Conservation (phyloP, 2,113 vertebrate species). For the Pionites leucogaster region DNA sequence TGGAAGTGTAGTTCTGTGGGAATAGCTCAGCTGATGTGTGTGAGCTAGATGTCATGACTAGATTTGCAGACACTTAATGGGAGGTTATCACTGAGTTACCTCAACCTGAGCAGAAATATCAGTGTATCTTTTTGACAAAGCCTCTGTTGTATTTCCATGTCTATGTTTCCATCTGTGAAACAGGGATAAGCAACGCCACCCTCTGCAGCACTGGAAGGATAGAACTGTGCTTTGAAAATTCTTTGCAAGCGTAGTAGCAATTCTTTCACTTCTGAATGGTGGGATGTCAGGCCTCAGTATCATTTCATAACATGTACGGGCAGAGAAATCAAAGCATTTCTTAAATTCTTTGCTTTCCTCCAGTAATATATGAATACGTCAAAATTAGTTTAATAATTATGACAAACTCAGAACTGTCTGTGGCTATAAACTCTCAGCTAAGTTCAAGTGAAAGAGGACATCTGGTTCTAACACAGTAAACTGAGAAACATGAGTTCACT, state of each 20-base stretch:
- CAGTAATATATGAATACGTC: background rate
- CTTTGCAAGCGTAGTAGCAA: background rate
- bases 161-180: background rate
- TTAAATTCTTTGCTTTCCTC: background rate
- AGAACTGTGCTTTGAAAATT: background rate
- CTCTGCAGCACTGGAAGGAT: background rate
- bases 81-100: background rate
- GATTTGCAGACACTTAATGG: background rate
- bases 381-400: background rate
- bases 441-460: background rate
- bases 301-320: background rate
- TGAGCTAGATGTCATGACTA: background rate
- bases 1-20: background rate
- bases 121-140: background rate
- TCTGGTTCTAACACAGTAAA: background rate
- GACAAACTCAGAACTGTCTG: background rate
- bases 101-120: background rate
- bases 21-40: background rate
- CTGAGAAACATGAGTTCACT: background rate
- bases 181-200: accelerated
- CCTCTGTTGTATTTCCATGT: background rate
- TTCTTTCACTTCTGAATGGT: background rate
- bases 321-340: background rate
- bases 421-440: background rate
- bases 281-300: background rate